Evolutionary conservation across 2,888 invertebrate genomes (phyloP).

Genomic region (Agapostemon virescens): DNA sequence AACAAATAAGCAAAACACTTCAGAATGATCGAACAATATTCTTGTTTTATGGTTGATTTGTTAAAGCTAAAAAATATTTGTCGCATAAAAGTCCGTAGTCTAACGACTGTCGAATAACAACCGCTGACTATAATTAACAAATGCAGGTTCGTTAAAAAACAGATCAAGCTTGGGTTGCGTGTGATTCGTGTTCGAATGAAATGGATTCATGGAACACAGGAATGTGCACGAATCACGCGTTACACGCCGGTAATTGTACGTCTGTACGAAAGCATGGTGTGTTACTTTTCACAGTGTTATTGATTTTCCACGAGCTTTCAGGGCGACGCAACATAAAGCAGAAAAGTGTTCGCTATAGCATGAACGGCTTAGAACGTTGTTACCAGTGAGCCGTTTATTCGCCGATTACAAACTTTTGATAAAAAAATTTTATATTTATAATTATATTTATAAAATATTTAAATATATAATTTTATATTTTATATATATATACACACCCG

Average conservation of each 20-base stretch:
- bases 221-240: constrained; percentile 23
- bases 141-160: not conserved
- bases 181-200: constrained; percentile 4
- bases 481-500: constrained; percentile 38
- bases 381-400: constrained; percentile 28
- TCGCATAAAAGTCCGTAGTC: not conserved
- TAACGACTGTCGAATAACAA: not conserved
- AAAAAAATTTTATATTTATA: too few relatives aligned
- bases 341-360: constrained; percentile 16
- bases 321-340: constrained; percentile 35
- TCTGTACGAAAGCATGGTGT: constrained; percentile 28
- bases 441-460: too few relatives aligned
- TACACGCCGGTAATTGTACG: not conserved
- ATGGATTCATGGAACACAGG: constrained; percentile 43
- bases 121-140: not conserved
- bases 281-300: constrained; percentile 71
- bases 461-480: too few relatives aligned
- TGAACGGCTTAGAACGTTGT: not conserved
- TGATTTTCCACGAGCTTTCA: constrained; percentile 70
- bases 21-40: not conserved
- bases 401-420: constrained; percentile 33
- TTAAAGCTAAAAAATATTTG: not conserved
- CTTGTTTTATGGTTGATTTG: not conserved
- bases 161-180: not conserved
- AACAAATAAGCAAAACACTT: not conserved